Conservation (phyloP, 2,797 vertebrate genomes). For the Echeneis naucrates region DNA sequence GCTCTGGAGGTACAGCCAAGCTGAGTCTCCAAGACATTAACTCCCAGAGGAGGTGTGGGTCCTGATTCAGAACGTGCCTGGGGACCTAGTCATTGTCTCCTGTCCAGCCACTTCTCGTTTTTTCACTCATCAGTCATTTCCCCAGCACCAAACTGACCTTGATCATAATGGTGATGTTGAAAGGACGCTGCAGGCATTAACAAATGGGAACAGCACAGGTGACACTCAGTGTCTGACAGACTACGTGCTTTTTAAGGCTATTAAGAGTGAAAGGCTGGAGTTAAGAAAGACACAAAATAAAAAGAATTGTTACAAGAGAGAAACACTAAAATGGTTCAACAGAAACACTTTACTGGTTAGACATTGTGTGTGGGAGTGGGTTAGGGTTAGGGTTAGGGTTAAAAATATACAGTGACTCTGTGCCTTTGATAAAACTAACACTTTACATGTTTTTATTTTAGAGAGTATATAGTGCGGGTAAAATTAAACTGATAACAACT, state of each 20-base stretch:
- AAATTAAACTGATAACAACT: too few relatives aligned
- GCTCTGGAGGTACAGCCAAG: conserved; percentile 38
- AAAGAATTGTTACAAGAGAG: not conserved
- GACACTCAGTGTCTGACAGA: conserved; percentile 19
- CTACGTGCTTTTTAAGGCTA: conserved; percentile 7
- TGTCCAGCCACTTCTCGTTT: conserved; percentile 20
- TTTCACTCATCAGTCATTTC: conserved; percentile 58
- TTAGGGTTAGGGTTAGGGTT: too few relatives aligned
- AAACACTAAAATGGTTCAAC: not conserved
- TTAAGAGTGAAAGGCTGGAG: conserved; percentile 12
- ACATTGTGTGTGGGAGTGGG: too few relatives aligned
- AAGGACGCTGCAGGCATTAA: conserved; percentile 37
- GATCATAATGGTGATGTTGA: conserved; percentile 46
- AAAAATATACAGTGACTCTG: not conserved
- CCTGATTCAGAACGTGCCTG: conserved; percentile 21
- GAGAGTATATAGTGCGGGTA: too few relatives aligned
- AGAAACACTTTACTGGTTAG: not conserved
- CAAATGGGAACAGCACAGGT: conserved; percentile 45
- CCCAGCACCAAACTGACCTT: conserved; percentile 30
- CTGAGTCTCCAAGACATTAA: conserved; percentile 34
- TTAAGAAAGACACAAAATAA: not conserved
- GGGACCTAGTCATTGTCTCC: conserved; percentile 44
- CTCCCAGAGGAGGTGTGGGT: conserved; percentile 43
- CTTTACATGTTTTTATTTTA: too few relatives aligned
- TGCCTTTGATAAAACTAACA: too few relatives aligned